Evolutionary conservation across 2,797 vertebrate species (phyloP).

Genomic region (Phylloscopus collybita): DNA sequence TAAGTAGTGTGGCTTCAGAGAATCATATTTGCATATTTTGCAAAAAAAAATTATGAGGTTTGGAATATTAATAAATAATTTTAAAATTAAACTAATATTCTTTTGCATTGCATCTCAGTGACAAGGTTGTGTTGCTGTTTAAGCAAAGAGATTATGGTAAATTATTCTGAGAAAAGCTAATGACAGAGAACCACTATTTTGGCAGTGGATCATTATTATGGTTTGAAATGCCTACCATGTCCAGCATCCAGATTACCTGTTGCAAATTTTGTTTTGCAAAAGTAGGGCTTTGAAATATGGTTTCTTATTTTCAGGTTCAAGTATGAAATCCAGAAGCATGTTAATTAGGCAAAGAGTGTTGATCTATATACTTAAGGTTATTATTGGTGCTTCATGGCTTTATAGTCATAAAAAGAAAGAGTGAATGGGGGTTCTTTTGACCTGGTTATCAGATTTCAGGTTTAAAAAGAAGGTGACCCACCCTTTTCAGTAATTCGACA

Average conservation of each 20-base stretch:
- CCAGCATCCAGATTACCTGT: not conserved
- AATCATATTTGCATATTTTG: not conserved
- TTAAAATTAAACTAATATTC: not conserved
- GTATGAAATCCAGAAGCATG: conserved; percentile 27
- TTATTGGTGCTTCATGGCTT: conserved; percentile 53
- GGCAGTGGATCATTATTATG: not conserved
- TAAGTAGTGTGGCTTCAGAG: not conserved
- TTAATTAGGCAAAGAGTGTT: conserved; percentile 45
- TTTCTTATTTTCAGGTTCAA: conserved; percentile 47
- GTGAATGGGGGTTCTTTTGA: conserved; percentile 63
- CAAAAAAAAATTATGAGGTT: not conserved
- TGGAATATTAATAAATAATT: not conserved
- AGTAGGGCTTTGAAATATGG: not conserved
- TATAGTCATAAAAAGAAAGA: conserved; percentile 56
- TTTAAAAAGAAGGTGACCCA: conserved; percentile 57
- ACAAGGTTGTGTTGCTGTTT: not conserved
- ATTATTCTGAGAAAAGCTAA: not conserved
- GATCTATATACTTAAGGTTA: conserved; percentile 46
- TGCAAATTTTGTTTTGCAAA: not conserved
- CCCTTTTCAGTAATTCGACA: conserved; percentile 55
- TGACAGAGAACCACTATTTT: not conserved
- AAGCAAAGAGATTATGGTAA: not conserved
- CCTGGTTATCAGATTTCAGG: conserved; percentile 65
- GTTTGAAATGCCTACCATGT: not conserved
- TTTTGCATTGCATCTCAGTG: not conserved